Evolutionary conservation across 2,888 invertebrate species (phyloP).

Genomic region (Camptogramma bilineatum): DNA sequence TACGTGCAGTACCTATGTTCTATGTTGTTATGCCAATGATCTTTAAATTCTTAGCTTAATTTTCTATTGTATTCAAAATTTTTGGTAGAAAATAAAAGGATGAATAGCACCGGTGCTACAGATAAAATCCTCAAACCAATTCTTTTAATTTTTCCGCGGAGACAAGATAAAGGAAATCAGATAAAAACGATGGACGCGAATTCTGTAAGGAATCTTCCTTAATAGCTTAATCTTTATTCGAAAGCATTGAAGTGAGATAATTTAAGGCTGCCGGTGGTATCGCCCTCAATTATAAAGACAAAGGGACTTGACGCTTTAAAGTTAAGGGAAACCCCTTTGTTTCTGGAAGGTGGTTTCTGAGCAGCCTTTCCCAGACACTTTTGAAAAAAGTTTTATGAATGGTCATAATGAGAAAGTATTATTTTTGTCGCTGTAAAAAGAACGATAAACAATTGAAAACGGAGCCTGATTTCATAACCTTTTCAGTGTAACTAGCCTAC

Average conservation of each 20-base stretch:
- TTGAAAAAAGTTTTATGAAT: slow-evolving; percentile 11
- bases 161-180: slow-evolving; percentile 34
- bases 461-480: neutral
- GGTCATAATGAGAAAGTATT: neutral
- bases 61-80: too few relatives aligned
- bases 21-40: too few relatives aligned
- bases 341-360: slow-evolving; percentile 36
- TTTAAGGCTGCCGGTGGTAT: slow-evolving; percentile 59
- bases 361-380: slow-evolving; percentile 26
- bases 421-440: neutral
- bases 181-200: slow-evolving; percentile 36
- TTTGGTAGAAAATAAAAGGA: too few relatives aligned
- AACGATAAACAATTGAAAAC: neutral
- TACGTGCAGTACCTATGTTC: too few relatives aligned
- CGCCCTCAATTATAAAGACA: slow-evolving; percentile 56
- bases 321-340: slow-evolving; percentile 61
- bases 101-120: too few relatives aligned
- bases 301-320: slow-evolving; percentile 55
- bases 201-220: slow-evolving; percentile 45
- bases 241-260: slow-evolving; percentile 61
- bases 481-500: neutral
- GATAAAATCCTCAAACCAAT: neutral
- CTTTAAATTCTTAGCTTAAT: too few relatives aligned
- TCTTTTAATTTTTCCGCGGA: slow-evolving; percentile 20
- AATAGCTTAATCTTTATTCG: slow-evolving; percentile 68